phyloP scores from a whole-genome alignment of 2,797 vertebrate genomes.

The Aulostomus chinensis region DNA sequence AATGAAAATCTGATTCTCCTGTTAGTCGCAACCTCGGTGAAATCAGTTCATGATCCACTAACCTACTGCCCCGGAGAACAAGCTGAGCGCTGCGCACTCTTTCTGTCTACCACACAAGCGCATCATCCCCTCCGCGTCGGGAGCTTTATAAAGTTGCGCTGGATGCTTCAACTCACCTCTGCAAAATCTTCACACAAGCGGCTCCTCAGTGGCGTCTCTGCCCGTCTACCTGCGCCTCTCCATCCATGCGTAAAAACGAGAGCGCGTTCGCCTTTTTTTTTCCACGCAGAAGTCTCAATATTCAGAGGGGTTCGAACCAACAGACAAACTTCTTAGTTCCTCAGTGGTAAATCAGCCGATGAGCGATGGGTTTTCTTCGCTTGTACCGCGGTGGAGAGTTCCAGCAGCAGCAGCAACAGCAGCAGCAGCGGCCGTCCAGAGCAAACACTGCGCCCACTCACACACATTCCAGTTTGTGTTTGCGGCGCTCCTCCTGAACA shows the following conservation, averaged over 20 bases:
- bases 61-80: slow-evolving; percentile 55
- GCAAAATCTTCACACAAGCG: slow-evolving; percentile 58
- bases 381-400: neutral
- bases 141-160: neutral
- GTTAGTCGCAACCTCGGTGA: slow-evolving; percentile 12
- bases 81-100: neutral
- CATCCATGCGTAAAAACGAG: slow-evolving; percentile 50
- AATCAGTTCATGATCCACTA: slow-evolving; percentile 50
- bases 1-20: slow-evolving; percentile 2
- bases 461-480: slow-evolving; percentile 64
- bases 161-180: slow-evolving; percentile 65
- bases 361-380: neutral
- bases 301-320: too few species aligned
- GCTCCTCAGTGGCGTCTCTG: slow-evolving; percentile 53
- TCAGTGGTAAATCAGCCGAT: neutral
- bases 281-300: too few species aligned
- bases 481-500: slow-evolving; percentile 58
- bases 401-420: slow-evolving; percentile 4
- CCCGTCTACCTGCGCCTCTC: slow-evolving; percentile 58
- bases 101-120: too few species aligned
- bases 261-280: slow-evolving; percentile 3
- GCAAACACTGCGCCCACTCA: slow-evolving; percentile 44
- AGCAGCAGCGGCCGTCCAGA: slow-evolving; percentile 13
- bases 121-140: neutral
- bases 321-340: too few species aligned